Conservation (phyloP, 2,888 invertebrate species). For the Leucoma salicis region DNA sequence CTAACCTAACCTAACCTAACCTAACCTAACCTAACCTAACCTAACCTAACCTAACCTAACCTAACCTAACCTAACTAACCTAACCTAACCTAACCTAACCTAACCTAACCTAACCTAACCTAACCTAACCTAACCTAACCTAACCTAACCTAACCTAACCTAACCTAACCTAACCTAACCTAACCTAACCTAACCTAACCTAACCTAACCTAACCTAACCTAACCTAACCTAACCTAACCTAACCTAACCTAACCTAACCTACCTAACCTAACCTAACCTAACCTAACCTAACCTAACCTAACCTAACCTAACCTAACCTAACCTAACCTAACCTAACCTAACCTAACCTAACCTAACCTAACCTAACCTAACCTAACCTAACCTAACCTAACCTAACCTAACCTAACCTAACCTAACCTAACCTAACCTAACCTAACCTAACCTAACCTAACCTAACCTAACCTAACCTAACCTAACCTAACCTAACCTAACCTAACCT, state of each 20-base stretch:
- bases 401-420: constrained; percentile 29
- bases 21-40: constrained; percentile 23
- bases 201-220: constrained; percentile 19
- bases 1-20: constrained; percentile 24
- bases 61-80: constrained; percentile 26
- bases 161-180: constrained; percentile 29
- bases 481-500: constrained; percentile 23
- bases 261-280: constrained; percentile 17
- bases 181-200: constrained; percentile 23
- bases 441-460: constrained; percentile 30
- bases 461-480: constrained; percentile 28
- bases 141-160: constrained; percentile 26
- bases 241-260: constrained; percentile 9
- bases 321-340: constrained; percentile 41
- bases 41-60: constrained; percentile 28
- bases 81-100: constrained; percentile 25
- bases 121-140: constrained; percentile 25
- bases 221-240: constrained; percentile 20
- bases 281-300: constrained; percentile 21
- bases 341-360: constrained; percentile 41
- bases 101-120: constrained; percentile 27
- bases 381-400: constrained; percentile 30
- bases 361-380: constrained; percentile 23
- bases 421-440: constrained; percentile 26
- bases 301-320: constrained; percentile 15